Base-by-base conservation (phyloP, 2,113 vertebrate species). In the Xenotilapia caudafasciata region DNA sequence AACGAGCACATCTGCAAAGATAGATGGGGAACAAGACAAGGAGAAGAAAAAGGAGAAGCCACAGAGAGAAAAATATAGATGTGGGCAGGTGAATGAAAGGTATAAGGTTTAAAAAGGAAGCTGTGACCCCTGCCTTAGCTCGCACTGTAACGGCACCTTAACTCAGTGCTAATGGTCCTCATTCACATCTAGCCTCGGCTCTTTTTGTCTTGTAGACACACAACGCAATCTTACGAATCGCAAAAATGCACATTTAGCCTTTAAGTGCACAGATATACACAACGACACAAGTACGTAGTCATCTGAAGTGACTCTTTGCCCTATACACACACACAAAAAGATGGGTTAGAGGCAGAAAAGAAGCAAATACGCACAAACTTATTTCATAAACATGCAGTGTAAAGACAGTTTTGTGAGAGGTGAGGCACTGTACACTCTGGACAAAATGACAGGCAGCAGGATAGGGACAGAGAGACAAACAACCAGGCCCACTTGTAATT, bases 81-180 rank as follows among this genome's bases (percentile, higher is more conserved):
- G 62, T 68, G 5, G 7, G 38, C 31, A 83, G 83, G 83, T 89
- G 58, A 87, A 86, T 79, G 60, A 79, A 89, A 80, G 58, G 53
- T 28, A 47, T 28, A 75, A 28, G 42, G 9, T 83, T 77, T 80
- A 73, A 70, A 89, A 81, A 84, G 86, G 83, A 90, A 79, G 58
- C 86, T 81, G 56, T 93, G 88, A 94, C 88, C 90, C 86, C 54
- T 83, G 89, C 86, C 90, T 84, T 68, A 84, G 80, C 55, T 79
- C 42, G 33, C 79, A 90, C 84, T 70, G 31, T 62, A 86, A 83
- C 68, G 51, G 82, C 45, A 85, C 87, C 92, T 86, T 93, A 84
- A 91, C 92, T 83, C 75, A 83, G 56, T 89, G 91, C 85, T 91
- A 92, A 95, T 90, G 51, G 89, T 91, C 81, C 88, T 82, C 49